Evolutionary conservation across 2,113 vertebrate species (phyloP), one percentile per base, ranked within the genome.

Genomic region (Chloropsis cyanopogon): DNA sequence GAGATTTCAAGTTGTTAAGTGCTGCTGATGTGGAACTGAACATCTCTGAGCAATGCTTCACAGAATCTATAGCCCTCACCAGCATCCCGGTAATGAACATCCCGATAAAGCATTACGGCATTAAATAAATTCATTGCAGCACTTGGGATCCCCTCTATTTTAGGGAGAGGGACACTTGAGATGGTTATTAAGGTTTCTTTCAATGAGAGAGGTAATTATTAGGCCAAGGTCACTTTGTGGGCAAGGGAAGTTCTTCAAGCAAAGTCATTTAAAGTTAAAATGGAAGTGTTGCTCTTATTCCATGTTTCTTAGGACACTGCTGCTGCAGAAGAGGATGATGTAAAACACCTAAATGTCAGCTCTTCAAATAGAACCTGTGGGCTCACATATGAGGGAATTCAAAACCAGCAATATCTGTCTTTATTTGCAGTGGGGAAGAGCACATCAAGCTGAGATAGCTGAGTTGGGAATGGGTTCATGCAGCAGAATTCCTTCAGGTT

Each of bases 191-290:
- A 77, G 82, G 83, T 82, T 91, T 91, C 82, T 95, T 59, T 66
- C 92, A 64, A 10, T 61, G 86, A 88, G 82, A 76, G 54, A 86
- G 93, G 84, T 89, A 96, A 97, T 97, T 95, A 92, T 94, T 87
- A 91, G 95, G 88, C 88, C 95, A 96, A 97, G 95, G 97, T 97
- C 97, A 93, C 94, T 91, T 94, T 92, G 68, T 93, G 83, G 59
- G 65, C 70, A 63, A 78, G 79, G 49, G 47, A 94, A 94, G 88
- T 97, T 95, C 91, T 92, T 60, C 35, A 71, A 83, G 91, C 85
- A 95, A 96, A 97, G 95, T 96, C 83, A 83, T 64, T 82, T 86
- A 17, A 95, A 93, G 91, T 93, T 91, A 83, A 92, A 96, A 42
- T 8, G 68, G 65, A 57, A 77, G 77, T 83, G 61, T 94, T 92